Conservation (phyloP, 1,140 invertebrate species). For the Danaus melanippus region DNA sequence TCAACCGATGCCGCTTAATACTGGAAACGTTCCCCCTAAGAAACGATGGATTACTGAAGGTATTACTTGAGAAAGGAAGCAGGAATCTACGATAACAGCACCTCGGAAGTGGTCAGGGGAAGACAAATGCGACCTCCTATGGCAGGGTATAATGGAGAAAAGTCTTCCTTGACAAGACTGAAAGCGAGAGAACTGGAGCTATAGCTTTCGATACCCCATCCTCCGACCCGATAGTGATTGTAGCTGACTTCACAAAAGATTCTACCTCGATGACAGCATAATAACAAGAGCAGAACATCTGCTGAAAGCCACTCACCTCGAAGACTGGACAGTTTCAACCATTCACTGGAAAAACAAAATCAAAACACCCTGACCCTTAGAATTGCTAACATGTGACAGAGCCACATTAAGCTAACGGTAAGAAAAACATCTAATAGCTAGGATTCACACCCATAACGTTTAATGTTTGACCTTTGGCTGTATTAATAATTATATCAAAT, state of each 20-base stretch:
- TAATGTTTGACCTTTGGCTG: no score
- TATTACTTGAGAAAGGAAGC: constrained; percentile 20
- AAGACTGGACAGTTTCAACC: no score
- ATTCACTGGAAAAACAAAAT: no score
- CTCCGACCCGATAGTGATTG: constrained; percentile 15
- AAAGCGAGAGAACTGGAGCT: not conserved
- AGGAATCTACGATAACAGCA: constrained; percentile 26
- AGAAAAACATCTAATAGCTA: no score
- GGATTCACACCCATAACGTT: no score
- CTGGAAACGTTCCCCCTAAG: constrained; percentile 7
- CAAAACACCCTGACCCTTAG: no score
- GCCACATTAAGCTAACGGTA: no score
- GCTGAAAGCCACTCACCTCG: no score
- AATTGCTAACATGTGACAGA: no score
- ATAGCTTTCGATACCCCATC: constrained; percentile 3
- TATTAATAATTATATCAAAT: no score
- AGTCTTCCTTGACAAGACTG: constrained; percentile 5
- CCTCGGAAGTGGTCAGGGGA: constrained; percentile 14
- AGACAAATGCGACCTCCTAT: constrained; percentile 18
- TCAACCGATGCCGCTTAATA: constrained; percentile 17
- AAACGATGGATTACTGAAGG: constrained; percentile 1
- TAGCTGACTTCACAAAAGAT: constrained; percentile 12
- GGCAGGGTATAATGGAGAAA: constrained; percentile 18
- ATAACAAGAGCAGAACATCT: constrained; percentile 6
- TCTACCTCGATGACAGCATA: constrained; percentile 19